These are phyloP conservation scores for Mormyrops attenuatus DNA, from an alignment of 2,797 vertebrate species.

Conservation along the genomic window DNA sequence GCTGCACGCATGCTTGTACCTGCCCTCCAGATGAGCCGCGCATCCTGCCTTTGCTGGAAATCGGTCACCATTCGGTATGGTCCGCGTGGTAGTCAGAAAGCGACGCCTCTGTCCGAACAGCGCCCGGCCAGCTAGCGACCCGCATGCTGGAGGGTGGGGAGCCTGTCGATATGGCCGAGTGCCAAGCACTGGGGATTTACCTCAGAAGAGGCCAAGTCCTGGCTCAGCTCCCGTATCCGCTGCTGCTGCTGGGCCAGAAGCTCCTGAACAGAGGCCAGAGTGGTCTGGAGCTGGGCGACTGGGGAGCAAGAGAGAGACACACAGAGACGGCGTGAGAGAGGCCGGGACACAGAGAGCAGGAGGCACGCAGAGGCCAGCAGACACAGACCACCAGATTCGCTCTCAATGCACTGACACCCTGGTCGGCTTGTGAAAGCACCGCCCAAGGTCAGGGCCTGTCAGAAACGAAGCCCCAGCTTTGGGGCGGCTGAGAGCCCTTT, in stretches of 20 bases:
- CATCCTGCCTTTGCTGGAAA: neutral
- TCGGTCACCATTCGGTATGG: neutral
- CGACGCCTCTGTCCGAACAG: neutral
- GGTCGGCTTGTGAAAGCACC: neutral
- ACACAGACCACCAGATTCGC: neutral
- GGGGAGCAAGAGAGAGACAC: conserved; percentile 29
- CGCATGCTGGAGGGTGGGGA: neutral
- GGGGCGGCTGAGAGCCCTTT: neutral
- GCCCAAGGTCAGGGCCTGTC: neutral
- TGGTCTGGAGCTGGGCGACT: conserved; percentile 91
- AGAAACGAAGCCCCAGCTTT: neutral
- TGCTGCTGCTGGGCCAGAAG: conserved; percentile 89
- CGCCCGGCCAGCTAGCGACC: neutral
- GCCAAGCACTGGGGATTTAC: conserved; percentile 50
- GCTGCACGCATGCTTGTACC: neutral
- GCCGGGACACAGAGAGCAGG: neutral
- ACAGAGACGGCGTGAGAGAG: neutral
- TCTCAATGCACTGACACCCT: neutral
- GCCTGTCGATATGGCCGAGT: neutral
- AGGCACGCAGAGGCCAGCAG: neutral
- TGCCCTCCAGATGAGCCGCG: neutral
- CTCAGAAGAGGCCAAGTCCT: conserved; percentile 79
- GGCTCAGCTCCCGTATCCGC: conserved; percentile 87
- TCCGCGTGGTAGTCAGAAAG: neutral
- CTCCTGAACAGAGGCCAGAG: conserved; percentile 84